Percentiles rank a stretch among this genome's conserved stretches.
These are phyloP conservation scores for Phaedon cochleariae DNA, from an alignment of 2,888 invertebrate genomes.

Conservation along the genomic window DNA sequence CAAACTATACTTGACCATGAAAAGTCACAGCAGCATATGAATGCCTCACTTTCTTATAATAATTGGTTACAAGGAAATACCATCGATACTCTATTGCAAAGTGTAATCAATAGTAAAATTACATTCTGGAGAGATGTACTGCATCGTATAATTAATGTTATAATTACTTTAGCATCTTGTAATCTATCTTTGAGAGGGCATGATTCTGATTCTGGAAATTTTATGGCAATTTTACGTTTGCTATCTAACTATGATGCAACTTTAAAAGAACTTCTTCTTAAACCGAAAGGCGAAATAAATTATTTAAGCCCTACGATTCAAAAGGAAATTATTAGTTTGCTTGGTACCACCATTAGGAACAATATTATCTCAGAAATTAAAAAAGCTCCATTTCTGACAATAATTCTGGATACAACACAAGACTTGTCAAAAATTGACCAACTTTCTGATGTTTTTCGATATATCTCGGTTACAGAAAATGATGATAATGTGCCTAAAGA, in stretches of 20 bases:
- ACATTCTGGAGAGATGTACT: too few relatives aligned
- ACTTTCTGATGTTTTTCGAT: slow-evolving; percentile 16
- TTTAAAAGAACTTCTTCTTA: slow-evolving; percentile 10
- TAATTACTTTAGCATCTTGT: slow-evolving; percentile 1
- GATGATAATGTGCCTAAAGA: neutral
- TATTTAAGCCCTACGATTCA: slow-evolving; percentile 12
- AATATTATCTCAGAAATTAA: slow-evolving; percentile 7
- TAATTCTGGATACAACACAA: slow-evolving; percentile 10
- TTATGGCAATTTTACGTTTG: slow-evolving; percentile 1
- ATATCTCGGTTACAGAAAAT: neutral
- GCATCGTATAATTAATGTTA: too few relatives aligned
- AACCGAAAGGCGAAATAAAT: slow-evolving; percentile 5
- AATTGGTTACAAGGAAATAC: slow-evolving; percentile 12
- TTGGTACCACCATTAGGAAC: slow-evolving; percentile 5
- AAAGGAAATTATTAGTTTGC: slow-evolving; percentile 7
- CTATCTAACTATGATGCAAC: slow-evolving; percentile 8
- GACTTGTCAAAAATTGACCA: slow-evolving; percentile 17
- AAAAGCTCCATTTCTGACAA: slow-evolving; percentile 9
- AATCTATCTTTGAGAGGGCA: too few relatives aligned
- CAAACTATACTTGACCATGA: slow-evolving; percentile 17
- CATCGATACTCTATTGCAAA: slow-evolving; percentile 12
- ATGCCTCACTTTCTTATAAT: slow-evolving; percentile 11
- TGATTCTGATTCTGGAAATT: too few relatives aligned
- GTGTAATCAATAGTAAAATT: too few relatives aligned
- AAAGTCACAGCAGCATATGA: neutral